Conservation (phyloP, 53 echinoderm and acorn worm species). For the Echinarachnius parma region DNA sequence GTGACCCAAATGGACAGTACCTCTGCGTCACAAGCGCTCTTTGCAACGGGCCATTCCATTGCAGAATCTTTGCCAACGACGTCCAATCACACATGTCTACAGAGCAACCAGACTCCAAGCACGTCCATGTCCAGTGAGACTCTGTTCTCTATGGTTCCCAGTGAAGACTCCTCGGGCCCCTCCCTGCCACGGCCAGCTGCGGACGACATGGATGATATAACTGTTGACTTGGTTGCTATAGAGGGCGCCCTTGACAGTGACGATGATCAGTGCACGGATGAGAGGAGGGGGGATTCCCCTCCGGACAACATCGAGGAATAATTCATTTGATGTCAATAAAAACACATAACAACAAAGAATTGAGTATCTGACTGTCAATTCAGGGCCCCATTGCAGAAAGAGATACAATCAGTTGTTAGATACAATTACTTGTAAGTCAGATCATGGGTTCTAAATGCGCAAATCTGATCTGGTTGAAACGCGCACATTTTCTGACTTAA, state of each 20-base stretch:
- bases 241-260: conserved; percentile 25
- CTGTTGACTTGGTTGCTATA: conserved; percentile 24
- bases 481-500: no score
- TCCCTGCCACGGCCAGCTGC: neutral
- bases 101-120: neutral
- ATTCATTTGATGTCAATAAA: no score
- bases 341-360: no score
- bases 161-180: neutral
- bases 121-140: conserved; percentile 18
- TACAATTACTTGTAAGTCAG: no score
- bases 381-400: no score
- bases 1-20: no score
- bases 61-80: conserved; percentile 12
- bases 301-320: conserved; percentile 37
- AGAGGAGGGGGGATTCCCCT: conserved; percentile 37
- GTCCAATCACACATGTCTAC: conserved; percentile 3
- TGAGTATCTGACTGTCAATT: no score
- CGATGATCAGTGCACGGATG: conserved; percentile 37
- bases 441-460: no score
- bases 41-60: neutral
- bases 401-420: no score
- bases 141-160: conserved; percentile 17
- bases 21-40: neutral
- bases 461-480: no score
- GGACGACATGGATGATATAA: conserved; percentile 1